These are phyloP conservation scores for Lagopus leucura DNA, from an alignment of 2,113 vertebrate species.

Conservation along the genomic window DNA sequence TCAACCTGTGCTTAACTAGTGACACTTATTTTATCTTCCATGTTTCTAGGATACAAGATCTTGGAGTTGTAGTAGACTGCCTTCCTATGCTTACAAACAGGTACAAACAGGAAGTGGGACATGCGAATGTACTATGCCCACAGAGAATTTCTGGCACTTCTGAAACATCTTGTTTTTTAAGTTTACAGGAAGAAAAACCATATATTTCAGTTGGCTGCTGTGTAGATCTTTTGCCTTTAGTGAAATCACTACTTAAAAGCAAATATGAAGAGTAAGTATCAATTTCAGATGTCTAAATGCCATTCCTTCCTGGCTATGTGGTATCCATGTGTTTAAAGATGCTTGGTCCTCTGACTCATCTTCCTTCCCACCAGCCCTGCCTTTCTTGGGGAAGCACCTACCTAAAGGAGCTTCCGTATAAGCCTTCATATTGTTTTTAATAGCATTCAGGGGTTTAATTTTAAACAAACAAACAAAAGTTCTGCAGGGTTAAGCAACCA, in stretches of 20 bases:
- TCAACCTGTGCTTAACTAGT: neutral
- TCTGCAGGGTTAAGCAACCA: neutral
- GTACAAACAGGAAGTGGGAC: slow-evolving; percentile 71
- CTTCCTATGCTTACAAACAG: slow-evolving; percentile 92
- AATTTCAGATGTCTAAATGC: neutral
- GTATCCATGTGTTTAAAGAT: neutral
- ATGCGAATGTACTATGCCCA: neutral
- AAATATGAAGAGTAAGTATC: slow-evolving; percentile 92
- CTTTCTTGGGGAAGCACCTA: neutral
- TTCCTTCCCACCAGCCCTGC: neutral
- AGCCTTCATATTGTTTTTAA: neutral
- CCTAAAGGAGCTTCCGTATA: neutral
- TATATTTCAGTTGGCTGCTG: slow-evolving; percentile 89
- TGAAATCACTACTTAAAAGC: slow-evolving; percentile 86
- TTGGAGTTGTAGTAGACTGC: slow-evolving; percentile 91
- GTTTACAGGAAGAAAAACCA: slow-evolving; percentile 87
- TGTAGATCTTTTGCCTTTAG: slow-evolving; percentile 91
- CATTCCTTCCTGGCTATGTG: neutral
- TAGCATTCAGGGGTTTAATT: neutral
- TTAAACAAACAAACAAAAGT: neutral
- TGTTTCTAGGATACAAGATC: slow-evolving; percentile 88
- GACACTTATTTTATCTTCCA: slow-evolving; percentile 20
- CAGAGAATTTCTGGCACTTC: slow-evolving; percentile 11
- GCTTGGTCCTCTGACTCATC: neutral
- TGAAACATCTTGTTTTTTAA: slow-evolving; percentile 71